Percentiles rank a stretch among this genome's conserved stretches.
Conservation (phyloP, 2,888 invertebrate genomes). For the Hydrotaea diabolus region DNA sequence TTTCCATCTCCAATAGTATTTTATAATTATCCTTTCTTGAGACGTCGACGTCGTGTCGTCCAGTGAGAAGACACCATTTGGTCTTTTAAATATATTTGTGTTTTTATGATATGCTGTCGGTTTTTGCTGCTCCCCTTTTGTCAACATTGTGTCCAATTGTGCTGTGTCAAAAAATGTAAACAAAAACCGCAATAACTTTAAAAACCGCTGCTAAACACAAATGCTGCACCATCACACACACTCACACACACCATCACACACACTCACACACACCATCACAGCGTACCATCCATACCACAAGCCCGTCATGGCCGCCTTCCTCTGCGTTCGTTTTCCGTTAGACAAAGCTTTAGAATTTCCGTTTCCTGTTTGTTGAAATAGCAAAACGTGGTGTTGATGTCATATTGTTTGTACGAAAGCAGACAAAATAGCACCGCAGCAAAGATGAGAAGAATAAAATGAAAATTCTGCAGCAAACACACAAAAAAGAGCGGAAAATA, state of each 20-base stretch:
- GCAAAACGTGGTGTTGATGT: slow-evolving; percentile 60
- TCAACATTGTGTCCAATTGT: slow-evolving; percentile 64
- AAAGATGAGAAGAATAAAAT: slow-evolving; percentile 52
- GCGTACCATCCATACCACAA: neutral
- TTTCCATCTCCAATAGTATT: too few species aligned
- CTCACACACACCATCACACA: too few species aligned
- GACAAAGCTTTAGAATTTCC: slow-evolving; percentile 60
- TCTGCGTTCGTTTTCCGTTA: slow-evolving; percentile 36
- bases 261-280: slow-evolving; percentile 25
- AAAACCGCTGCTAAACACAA: slow-evolving; percentile 67
- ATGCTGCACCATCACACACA: slow-evolving; percentile 51
- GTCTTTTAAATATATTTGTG: slow-evolving; percentile 58
- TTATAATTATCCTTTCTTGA: slow-evolving; percentile 2
- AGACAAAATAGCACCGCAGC: slow-evolving; percentile 51
- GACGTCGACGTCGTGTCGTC: too few species aligned
- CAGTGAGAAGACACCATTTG: slow-evolving; percentile 58
- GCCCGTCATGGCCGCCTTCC: slow-evolving; percentile 29
- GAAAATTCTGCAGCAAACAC: slow-evolving; percentile 8
- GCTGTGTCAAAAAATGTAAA: slow-evolving; percentile 64
- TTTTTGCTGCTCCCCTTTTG: slow-evolving; percentile 48
- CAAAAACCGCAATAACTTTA: slow-evolving; percentile 66
- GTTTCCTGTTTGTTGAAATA: slow-evolving; percentile 64
- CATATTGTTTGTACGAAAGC: slow-evolving; percentile 38
- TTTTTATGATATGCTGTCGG: slow-evolving; percentile 37
- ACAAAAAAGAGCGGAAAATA: too few species aligned